Evolutionary conservation across 2,113 vertebrate species (phyloP).

Genomic region (Syngnathoides biaculeatus): DNA sequence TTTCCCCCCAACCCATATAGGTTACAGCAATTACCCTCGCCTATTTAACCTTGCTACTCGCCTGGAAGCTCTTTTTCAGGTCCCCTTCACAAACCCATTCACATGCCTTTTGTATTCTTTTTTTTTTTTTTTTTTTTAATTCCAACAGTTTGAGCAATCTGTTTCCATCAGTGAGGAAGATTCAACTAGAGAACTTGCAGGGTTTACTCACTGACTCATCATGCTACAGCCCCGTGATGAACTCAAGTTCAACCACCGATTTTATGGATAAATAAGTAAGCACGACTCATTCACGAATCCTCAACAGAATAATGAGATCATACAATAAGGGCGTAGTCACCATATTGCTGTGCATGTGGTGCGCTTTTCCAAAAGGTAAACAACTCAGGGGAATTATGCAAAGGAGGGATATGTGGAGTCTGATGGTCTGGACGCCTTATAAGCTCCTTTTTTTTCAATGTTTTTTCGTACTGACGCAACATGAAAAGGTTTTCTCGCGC

Average conservation of each 20-base stretch:
- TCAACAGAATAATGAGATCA: constrained; percentile 6
- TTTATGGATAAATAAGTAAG: constrained; percentile 21
- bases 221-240: constrained; percentile 29
- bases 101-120: constrained; percentile 7
- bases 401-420: neutral
- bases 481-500: constrained; percentile 18
- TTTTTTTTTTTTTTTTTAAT: neutral
- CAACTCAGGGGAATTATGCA: neutral
- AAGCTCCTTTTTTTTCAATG: neutral
- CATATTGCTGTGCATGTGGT: neutral
- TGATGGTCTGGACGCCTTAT: neutral
- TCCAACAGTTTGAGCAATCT: neutral
- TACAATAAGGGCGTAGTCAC: neutral
- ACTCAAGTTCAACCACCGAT: constrained; percentile 46
- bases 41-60: constrained; percentile 59
- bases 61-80: constrained; percentile 48
- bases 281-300: neutral
- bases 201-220: no score
- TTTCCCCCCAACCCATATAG: constrained; percentile 50
- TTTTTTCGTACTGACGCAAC: neutral
- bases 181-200: constrained; percentile 13
- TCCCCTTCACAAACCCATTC: constrained; percentile 24
- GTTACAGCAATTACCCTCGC: constrained; percentile 68
- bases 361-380: neutral
- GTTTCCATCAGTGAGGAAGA: constrained; percentile 19